Evolutionary conservation across 1,140 invertebrate genomes (phyloP).

Genomic region (Hylaeus volcanicus): DNA sequence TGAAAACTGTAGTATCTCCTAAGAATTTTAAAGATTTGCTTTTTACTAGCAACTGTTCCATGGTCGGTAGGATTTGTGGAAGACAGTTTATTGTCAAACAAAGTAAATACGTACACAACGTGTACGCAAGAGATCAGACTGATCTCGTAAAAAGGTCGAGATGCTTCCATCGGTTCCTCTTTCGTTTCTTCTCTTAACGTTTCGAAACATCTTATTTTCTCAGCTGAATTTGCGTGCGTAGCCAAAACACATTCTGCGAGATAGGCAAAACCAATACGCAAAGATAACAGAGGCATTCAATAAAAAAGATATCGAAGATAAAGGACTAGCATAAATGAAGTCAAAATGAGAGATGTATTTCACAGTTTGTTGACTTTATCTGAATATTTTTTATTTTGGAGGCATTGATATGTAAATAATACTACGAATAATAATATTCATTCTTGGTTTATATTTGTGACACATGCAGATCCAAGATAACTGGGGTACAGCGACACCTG

Average conservation of each 20-base stretch:
- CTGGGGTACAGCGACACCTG: conserved; percentile 36
- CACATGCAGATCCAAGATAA: conserved; percentile 43
- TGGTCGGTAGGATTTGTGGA: no score
- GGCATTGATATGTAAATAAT: no score
- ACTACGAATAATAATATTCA: not conserved
- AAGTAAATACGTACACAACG: no score
- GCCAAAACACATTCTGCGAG: not conserved
- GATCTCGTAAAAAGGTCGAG: not conserved
- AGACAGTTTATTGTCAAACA: no score
- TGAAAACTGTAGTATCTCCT: no score
- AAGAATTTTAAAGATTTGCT: no score
- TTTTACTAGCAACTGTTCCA: no score
- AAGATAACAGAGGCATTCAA: conserved; percentile 9
- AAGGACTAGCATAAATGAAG: not conserved
- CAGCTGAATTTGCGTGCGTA: conserved; percentile 10
- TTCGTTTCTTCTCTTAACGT: not conserved
- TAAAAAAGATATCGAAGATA: not conserved
- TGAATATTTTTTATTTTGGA: no score
- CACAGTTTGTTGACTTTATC: not conserved
- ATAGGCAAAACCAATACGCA: conserved; percentile 16
- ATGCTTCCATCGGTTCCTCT: not conserved
- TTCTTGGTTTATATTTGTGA: not conserved
- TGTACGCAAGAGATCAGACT: no score
- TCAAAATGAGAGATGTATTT: not conserved
- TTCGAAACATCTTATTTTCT: conserved; percentile 20